Conservation (phyloP, 2,797 vertebrate genomes). For the Tangara arthus region DNA sequence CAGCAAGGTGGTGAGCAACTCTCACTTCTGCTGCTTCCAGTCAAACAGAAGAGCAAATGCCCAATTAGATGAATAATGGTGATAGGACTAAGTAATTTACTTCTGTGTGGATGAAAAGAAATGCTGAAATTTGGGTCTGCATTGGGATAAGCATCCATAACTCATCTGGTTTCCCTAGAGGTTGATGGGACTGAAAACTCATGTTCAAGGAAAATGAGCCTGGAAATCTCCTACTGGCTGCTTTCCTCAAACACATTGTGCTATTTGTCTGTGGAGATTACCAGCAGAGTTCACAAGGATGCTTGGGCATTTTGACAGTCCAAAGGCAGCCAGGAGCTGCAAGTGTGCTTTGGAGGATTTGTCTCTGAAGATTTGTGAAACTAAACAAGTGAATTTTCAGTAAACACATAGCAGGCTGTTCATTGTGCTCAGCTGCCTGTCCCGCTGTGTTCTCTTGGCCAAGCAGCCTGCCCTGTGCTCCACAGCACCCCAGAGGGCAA, state of each 20-base stretch:
- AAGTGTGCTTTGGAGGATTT: background rate
- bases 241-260: background rate
- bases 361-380: background rate
- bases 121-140: background rate
- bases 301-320: background rate
- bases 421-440: background rate
- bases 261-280: constrained; percentile 8
- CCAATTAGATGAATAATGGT: background rate
- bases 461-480: background rate
- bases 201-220: background rate
- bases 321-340: constrained; percentile 13
- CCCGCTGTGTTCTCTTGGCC: background rate
- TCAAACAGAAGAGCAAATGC: background rate
- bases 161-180: background rate
- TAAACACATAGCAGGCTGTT: background rate
- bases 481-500: background rate
- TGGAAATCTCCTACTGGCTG: background rate
- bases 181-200: background rate
- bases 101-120: background rate
- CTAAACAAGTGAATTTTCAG: background rate
- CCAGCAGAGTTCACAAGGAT: background rate
- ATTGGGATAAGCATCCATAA: background rate
- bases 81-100: background rate
- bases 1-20: background rate
- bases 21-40: background rate